These are phyloP conservation scores for Plodia interpunctella DNA, from an alignment of 1,140 invertebrate genomes.

Conservation along the genomic window DNA sequence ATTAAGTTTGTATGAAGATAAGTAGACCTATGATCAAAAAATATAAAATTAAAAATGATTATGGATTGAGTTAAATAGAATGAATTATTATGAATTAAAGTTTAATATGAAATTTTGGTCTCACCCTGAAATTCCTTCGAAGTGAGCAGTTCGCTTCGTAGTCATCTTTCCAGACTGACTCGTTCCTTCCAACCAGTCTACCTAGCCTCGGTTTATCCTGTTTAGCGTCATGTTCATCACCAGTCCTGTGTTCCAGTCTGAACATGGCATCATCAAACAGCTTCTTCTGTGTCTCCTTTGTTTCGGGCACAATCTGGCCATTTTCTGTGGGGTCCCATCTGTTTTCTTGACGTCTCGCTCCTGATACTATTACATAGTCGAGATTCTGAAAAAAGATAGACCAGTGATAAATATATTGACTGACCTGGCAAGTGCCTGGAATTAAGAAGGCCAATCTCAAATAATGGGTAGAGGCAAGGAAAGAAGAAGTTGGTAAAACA, in stretches of 20 bases:
- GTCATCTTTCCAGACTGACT: slow-evolving; percentile 91
- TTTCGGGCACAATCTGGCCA: slow-evolving; percentile 94
- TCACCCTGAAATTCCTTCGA: slow-evolving; percentile 89
- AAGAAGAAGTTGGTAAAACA: too few relatives aligned
- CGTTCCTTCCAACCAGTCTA: slow-evolving; percentile 86
- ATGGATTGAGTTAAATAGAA: too few relatives aligned
- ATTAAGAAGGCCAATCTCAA: too few relatives aligned
- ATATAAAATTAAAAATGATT: too few relatives aligned
- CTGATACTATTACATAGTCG: slow-evolving; percentile 97
- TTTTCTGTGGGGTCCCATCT: slow-evolving; percentile 98
- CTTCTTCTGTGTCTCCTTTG: slow-evolving; percentile 91
- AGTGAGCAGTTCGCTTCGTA: slow-evolving; percentile 92
- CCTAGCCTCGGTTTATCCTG: slow-evolving; percentile 84
- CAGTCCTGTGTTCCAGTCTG: slow-evolving; percentile 93
- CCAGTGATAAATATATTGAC: too few relatives aligned
- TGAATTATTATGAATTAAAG: too few relatives aligned
- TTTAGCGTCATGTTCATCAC: slow-evolving; percentile 86
- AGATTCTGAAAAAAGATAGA: slow-evolving; percentile 86
- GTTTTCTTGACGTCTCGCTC: slow-evolving; percentile 97
- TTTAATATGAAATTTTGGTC: slow-evolving; percentile 17
- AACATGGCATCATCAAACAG: slow-evolving; percentile 97
- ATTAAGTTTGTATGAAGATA: too few relatives aligned
- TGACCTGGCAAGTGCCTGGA: too few relatives aligned
- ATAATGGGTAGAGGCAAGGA: too few relatives aligned
- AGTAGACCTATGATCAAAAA: too few relatives aligned